phyloP scores from a whole-genome alignment of 2,888 invertebrate genomes.

The Biston stratarius region DNA sequence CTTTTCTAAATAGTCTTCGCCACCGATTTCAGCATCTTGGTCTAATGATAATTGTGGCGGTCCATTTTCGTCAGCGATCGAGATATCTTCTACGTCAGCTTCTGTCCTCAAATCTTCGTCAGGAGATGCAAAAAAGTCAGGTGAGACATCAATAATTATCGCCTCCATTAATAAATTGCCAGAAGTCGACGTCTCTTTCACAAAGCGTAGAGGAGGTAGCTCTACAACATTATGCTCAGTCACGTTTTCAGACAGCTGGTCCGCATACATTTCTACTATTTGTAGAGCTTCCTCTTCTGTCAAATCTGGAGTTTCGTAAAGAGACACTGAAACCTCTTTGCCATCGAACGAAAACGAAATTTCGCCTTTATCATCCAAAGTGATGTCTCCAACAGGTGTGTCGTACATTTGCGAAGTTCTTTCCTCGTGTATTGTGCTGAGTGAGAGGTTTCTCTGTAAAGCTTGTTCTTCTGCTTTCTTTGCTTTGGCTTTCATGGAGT shows the following conservation, averaged over 20 bases:
- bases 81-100: constrained; percentile 94
- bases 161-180: constrained; percentile 96
- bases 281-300: constrained; percentile 97
- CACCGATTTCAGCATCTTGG: constrained; percentile 81
- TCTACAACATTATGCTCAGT: constrained; percentile 94
- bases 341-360: constrained; percentile 97
- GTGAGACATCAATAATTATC: constrained; percentile 95
- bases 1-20: constrained; percentile 86
- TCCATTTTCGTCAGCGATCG: constrained; percentile 91
- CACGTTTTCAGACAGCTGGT: constrained; percentile 95
- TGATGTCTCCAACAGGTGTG: constrained; percentile 91
- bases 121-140: constrained; percentile 92
- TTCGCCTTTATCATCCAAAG: constrained; percentile 93
- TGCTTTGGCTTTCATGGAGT: constrained; percentile 86
- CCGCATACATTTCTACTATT: constrained; percentile 97
- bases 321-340: constrained; percentile 95
- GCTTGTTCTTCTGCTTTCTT: constrained; percentile 82
- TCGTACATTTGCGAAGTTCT: constrained; percentile 95
- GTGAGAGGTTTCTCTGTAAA: constrained; percentile 91
- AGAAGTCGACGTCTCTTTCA: constrained; percentile 95
- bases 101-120: constrained; percentile 94
- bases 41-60: constrained; percentile 78
- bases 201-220: constrained; percentile 94
- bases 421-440: constrained; percentile 96
- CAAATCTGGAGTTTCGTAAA: constrained; percentile 96